Base-by-base conservation (phyloP, 2,797 vertebrate species). In the Knipowitschia caucasica region DNA sequence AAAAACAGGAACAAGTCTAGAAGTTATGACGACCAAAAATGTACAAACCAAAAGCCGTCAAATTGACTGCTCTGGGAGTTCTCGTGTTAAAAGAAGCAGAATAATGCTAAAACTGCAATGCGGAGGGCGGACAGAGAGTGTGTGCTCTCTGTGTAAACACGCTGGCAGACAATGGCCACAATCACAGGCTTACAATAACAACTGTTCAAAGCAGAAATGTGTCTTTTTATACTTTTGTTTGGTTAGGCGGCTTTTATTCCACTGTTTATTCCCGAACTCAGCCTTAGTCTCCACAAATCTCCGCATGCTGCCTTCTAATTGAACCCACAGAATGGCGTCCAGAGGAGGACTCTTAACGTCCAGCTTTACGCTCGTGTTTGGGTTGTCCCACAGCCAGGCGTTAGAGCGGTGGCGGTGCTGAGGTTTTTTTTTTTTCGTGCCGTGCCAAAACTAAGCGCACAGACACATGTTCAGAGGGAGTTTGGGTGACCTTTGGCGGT, bases 321-420 rank as follows among this genome's bases (percentile, higher is more conserved):
- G 47, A 66, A 36, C 61, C 56, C 15, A 8, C 58, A 50, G 47
- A 59, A 57, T 49, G 64, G 50, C 40, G 38, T 69, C 78, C 50
- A 62, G 11, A 30, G 47, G 15, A 42, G 53, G 52, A 42, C 7
- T 71, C 62, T 45, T n/a, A n/a, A n/a, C n/a, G 45, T 7, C 18
- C 61, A 59, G 68, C 61, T 84, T 84, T 74, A 84, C 30, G 53
- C 70, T 60, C 18, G 55, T 83, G 78, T 83, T 87, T 81, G 75
- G 77, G 67, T 82, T 84, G 85, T 83, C 78, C 71, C 72, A 1
- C 15, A 20, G 80, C 79, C 85, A 85, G 69, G 42, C 65, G 53
- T 67, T 53, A 70, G 54, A n/a, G 26, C 20, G 23, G 62, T 56
- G 52, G 46, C 69, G 64, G 58, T 53, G 36, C 46, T 57, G 62